phyloP scores from a whole-genome alignment of 1,140 invertebrate species.

The Nylanderia fulva region DNA sequence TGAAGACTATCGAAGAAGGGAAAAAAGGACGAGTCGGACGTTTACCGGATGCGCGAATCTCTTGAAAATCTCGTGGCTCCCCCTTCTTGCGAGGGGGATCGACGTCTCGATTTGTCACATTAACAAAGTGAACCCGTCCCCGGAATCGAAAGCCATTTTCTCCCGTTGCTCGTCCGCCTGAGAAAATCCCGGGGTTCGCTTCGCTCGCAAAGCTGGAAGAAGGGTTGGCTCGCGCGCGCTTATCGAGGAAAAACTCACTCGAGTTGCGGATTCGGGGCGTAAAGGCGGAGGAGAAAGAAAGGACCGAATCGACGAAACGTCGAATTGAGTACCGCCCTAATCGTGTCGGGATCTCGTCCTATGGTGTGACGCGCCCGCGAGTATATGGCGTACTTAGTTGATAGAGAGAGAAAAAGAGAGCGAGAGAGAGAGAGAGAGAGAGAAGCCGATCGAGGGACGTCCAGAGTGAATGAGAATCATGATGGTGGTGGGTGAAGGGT shows the following conservation, averaged over 20 bases:
- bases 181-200: constrained; percentile 62
- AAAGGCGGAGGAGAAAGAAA: constrained; percentile 69
- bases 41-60: constrained; percentile 27
- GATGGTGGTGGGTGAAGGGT: constrained; percentile 66
- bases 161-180: constrained; percentile 52
- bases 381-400: constrained; percentile 76
- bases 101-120: constrained; percentile 60
- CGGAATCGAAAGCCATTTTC: constrained; percentile 59
- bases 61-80: constrained; percentile 15
- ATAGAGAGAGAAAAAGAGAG: constrained; percentile 30
- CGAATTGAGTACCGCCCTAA: constrained; percentile 76
- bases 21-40: neutral
- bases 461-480: constrained; percentile 70
- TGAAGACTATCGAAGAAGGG: neutral
- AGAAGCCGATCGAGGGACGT: constrained; percentile 46
- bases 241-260: constrained; percentile 70
- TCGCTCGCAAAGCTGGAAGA: constrained; percentile 63
- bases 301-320: constrained; percentile 75
- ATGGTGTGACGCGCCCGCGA: constrained; percentile 72
- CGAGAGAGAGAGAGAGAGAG: constrained; percentile 17
- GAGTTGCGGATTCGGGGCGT: constrained; percentile 61
- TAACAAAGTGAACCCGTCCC: constrained; percentile 60
- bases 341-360: constrained; percentile 75
- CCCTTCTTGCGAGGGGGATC: neutral
- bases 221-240: constrained; percentile 72